Base-by-base conservation (phyloP, 2,113 vertebrate genomes). In the Hyperoodon ampullatus region DNA sequence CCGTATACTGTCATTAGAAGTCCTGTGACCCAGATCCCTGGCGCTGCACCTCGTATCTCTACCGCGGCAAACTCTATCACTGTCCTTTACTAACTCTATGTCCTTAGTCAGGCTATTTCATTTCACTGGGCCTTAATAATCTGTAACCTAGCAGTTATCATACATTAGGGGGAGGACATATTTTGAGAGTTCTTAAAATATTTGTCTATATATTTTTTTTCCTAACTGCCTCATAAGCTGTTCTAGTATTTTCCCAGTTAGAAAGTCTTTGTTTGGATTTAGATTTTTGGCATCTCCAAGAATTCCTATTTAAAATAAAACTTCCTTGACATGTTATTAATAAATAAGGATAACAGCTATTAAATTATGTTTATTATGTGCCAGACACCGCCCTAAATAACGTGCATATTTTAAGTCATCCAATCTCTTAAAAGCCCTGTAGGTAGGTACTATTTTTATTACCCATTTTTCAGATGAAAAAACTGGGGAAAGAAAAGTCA, bases 221-320 rank as follows among this genome's bases (percentile, higher is more conserved):
- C 70, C 28, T 77, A 42, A 63, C 10, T 75, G 5, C 8, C 6
- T 95, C 19, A 61, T 44, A 86, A 82, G 5, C 6, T 77, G 14
- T 33, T 39, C 18, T 93, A 61, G 2, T 80, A 13, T 75, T 71
- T 75, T 82, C 55, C 16, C 39, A 60, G 86, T 61, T 78, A 82
- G 50, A 82, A 66, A 81, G 21, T 9, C 68, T 93, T 55, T 82
- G 16, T 47, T 96, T 84, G 74, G 33, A 75, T 61, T 33, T 88
- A n/a, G 6, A 85, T 75, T 78, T 21, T 35, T 93, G 61, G 8
- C 24, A 71, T 63, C 26, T 70, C 14, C 3, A 90, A 87, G 33
- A 68, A 72, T n/a, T 96, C 23, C 10, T 74, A 47, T 47, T 78
- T 72, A 72, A 89, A 95, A 78, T 39, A 3, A 80, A 78, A 94